Percentiles rank a stretch among this genome's conserved stretches.
Evolutionary conservation across 2,888 invertebrate species (phyloP).

Genomic region (Drosophila ezoana): DNA sequence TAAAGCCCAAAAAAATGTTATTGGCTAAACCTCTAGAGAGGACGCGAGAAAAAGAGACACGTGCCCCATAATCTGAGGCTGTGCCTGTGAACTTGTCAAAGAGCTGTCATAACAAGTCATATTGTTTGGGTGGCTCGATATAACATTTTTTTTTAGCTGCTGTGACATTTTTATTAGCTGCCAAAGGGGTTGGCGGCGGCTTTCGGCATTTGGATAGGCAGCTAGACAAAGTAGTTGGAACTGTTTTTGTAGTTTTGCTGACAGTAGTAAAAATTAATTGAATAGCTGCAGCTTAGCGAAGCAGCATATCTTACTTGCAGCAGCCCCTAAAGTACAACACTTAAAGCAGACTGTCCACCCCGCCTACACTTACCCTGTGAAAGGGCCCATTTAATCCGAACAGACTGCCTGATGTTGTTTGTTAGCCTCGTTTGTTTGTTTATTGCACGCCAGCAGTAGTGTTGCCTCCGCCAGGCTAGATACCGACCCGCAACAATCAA

Average conservation of each 20-base stretch:
- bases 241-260: constrained; percentile 58
- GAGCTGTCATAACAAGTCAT: constrained; percentile 73
- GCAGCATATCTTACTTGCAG: constrained; percentile 28
- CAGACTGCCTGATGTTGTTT: constrained; percentile 21
- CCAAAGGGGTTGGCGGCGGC: constrained; percentile 60
- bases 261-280: constrained; percentile 82
- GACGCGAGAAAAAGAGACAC: constrained; percentile 20
- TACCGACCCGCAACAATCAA: constrained; percentile 21
- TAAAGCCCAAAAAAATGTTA: neutral
- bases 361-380: neutral
- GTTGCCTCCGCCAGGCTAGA: constrained; percentile 15
- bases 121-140: constrained; percentile 20
- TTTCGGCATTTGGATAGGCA: constrained; percentile 39
- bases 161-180: constrained; percentile 81
- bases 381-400: constrained; percentile 21
- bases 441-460: constrained; percentile 64
- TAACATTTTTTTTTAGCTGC: constrained; percentile 60
- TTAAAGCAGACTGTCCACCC: constrained; percentile 17
- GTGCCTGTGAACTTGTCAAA: constrained; percentile 50
- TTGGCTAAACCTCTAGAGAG: neutral
- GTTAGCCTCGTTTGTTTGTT: constrained; percentile 63
- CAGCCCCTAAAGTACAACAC: constrained; percentile 17
- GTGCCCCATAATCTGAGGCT: constrained; percentile 52
- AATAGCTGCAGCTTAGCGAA: constrained; percentile 59
- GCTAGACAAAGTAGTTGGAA: constrained; percentile 15